These are phyloP conservation scores for Epinephelus malabaricus DNA, from an alignment of 2,797 vertebrate genomes.

Conservation along the genomic window DNA sequence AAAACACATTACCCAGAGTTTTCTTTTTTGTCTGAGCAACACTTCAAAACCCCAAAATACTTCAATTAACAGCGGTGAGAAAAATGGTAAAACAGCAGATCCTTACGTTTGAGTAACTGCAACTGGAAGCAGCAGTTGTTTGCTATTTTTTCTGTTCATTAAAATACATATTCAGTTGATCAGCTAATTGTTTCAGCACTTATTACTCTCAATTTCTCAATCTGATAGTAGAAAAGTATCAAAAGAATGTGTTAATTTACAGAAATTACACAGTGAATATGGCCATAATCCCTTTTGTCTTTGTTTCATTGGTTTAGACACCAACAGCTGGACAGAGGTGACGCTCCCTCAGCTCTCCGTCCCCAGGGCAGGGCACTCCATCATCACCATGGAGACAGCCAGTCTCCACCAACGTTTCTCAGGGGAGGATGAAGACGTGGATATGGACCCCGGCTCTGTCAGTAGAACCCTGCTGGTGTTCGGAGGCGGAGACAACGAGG, in stretches of 20 bases:
- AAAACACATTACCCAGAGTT: too few relatives aligned
- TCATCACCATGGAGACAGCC: constrained; percentile 82
- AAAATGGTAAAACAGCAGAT: not conserved
- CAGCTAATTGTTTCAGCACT: too few relatives aligned
- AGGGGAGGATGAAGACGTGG: constrained; percentile 45
- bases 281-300: not conserved
- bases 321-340: constrained; percentile 85
- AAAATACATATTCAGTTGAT: too few relatives aligned
- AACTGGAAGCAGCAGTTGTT: not conserved
- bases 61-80: not conserved
- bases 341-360: constrained; percentile 76
- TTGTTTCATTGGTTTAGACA: constrained; percentile 69
- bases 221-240: too few relatives aligned
- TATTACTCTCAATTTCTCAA: too few relatives aligned
- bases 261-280: not conserved
- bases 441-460: constrained; percentile 21
- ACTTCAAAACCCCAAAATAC: too few relatives aligned
- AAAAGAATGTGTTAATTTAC: too few relatives aligned
- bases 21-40: too few relatives aligned
- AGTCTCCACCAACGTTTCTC: constrained; percentile 18
- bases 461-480: constrained; percentile 83
- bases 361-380: constrained; percentile 87
- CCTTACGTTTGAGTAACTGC: not conserved
- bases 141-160: too few relatives aligned
- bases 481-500: constrained; percentile 89